phyloP scores from a whole-genome alignment of 2,888 invertebrate species.

The Philhelius pedissequus region DNA sequence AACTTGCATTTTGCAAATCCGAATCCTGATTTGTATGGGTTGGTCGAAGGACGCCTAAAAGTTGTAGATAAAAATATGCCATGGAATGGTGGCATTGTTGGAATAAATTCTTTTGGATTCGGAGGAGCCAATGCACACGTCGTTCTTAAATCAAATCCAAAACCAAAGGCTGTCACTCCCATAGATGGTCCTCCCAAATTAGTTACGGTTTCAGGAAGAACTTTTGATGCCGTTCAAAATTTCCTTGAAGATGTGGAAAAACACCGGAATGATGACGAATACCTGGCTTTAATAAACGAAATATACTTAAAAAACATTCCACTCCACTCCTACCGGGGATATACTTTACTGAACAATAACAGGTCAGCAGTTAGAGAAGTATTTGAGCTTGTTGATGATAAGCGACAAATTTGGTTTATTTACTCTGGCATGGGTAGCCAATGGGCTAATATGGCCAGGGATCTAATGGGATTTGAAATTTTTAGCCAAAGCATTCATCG shows the following conservation, averaged over 20 bases:
- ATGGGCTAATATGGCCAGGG: conserved; percentile 97
- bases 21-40: conserved; percentile 94
- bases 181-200: conserved; percentile 83
- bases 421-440: conserved; percentile 99
- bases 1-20: conserved; percentile 94
- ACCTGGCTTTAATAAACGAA: conserved; percentile 87
- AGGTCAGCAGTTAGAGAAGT: conserved; percentile 80
- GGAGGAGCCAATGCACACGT: conserved; percentile 98
- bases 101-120: conserved; percentile 98
- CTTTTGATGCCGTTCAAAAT: conserved; percentile 86
- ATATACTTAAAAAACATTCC: conserved; percentile 85
- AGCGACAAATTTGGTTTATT: conserved; percentile 94
- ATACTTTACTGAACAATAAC: conserved; percentile 84
- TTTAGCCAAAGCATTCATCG: conserved; percentile 89
- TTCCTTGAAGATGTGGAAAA: conserved; percentile 83
- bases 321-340: conserved; percentile 91
- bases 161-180: conserved; percentile 82
- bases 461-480: conserved; percentile 89
- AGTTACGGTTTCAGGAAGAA: conserved; percentile 90
- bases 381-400: conserved; percentile 80
- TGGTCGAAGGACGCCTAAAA: conserved; percentile 92
- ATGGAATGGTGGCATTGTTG: conserved; percentile 95
- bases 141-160: conserved; percentile 88
- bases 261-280: conserved; percentile 85
- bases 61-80: conserved; percentile 90